phyloP scores from a whole-genome alignment of 2,113 vertebrate genomes.

The Pterocles gutturalis region DNA sequence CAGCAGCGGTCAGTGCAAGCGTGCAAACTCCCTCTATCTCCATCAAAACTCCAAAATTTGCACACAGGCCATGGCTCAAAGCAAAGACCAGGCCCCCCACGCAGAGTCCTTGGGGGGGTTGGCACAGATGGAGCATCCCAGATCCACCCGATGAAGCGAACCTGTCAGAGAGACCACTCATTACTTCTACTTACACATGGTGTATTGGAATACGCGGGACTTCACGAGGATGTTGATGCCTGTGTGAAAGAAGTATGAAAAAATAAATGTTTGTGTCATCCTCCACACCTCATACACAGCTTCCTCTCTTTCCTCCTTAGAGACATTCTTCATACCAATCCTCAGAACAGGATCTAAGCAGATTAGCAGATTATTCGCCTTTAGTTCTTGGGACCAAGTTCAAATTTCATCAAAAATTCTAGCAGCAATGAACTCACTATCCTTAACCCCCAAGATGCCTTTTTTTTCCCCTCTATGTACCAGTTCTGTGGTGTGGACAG shows the following conservation, averaged over 20 bases:
- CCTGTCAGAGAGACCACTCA: background rate
- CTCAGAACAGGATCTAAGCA: background rate
- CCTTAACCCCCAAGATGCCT: background rate
- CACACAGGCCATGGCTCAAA: fast-evolving
- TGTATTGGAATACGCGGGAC: constrained; percentile 92
- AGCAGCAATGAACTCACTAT: background rate
- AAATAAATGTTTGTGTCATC: background rate
- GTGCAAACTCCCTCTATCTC: background rate
- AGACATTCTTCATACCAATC: background rate
- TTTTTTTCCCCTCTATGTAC: fast-evolving
- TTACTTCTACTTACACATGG: constrained; percentile 91
- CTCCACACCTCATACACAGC: background rate
- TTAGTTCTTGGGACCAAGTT: background rate
- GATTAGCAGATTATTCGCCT: background rate
- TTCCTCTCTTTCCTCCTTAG: background rate
- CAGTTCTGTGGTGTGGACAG: background rate
- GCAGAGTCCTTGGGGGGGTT: no score
- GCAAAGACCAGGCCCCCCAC: background rate
- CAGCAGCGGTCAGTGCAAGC: fast-evolving
- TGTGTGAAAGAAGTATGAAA: constrained; percentile 41
- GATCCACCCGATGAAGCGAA: fast-evolving
- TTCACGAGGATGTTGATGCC: constrained; percentile 96
- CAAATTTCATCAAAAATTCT: background rate
- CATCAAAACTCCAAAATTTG: background rate
- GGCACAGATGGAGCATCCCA: background rate